Base-by-base conservation (phyloP, 2,113 vertebrate species). In the Podarcis muralis region DNA sequence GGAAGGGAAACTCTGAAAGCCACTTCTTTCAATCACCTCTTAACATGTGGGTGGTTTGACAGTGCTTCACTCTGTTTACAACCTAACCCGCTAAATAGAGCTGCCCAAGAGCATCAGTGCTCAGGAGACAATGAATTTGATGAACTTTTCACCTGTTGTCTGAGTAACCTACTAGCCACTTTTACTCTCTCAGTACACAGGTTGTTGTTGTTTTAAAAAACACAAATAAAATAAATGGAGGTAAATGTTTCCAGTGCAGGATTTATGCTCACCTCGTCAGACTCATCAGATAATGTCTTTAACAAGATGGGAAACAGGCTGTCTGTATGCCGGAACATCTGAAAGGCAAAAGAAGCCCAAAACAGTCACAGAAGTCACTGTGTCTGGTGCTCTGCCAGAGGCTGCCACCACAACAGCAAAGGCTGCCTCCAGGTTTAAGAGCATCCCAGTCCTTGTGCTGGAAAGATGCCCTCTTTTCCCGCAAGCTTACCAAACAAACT, bases 281-380 rank as follows among this genome's bases (percentile, higher is more conserved):
- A 99, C 85, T 99, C 99, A 0, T 99, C 99, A 0, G 99, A 99
- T 30, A 99, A 95, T 0, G 98, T 99, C 95, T 98, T 98, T 20
- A 99, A 96, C 76, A 99, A 93, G 96, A 98, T 98, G 81, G 99
- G 99, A 89, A 99, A 99, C 90, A 99, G 97, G 93, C 98, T 98
- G 97, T 99, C 99, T 0, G 99, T 99, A 94, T 99, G 99, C 65
- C 98, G 97, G 95, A 99, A 99, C 98, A 99, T 99, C 98, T 98
- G 90, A 8, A 95, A 94, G 22, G 32, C 94, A 82, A 93, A 82
- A 87, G 79, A 82, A 40, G 48, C 59, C n/a, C 27, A 83, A 40
- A 35, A 22, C 16, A 30, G 20, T 15, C 2, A 2, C 82, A 83
- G 62, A 32, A 32, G 1, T 25, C 2, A 1, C 15, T 15, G 27